phyloP scores from a whole-genome alignment of 2,888 invertebrate genomes.

The Julus scanicus region DNA sequence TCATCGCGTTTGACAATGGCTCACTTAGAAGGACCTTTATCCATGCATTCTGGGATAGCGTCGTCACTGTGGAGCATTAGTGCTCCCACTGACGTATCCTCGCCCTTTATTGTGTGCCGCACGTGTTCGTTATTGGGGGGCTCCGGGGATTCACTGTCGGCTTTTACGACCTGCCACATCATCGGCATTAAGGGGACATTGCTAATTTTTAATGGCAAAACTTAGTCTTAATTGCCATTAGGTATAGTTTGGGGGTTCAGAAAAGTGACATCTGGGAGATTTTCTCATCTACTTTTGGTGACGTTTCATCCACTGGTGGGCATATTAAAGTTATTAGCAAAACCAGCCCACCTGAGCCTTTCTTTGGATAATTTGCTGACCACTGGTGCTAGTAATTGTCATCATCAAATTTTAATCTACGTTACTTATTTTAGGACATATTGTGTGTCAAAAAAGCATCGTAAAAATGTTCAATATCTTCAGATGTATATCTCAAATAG shows the following conservation, averaged over 20 bases:
- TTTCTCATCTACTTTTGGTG: neutral
- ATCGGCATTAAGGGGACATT: constrained; percentile 6
- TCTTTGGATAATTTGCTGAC: too few relatives aligned
- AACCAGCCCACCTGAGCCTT: neutral
- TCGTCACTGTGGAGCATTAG: constrained; percentile 4
- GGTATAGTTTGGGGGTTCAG: neutral
- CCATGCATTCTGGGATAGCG: neutral
- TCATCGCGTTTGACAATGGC: constrained; percentile 42
- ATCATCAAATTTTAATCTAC: too few relatives aligned
- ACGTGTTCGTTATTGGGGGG: constrained; percentile 37
- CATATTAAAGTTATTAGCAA: neutral
- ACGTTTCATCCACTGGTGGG: neutral
- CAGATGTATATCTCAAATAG: too few relatives aligned
- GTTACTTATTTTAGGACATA: too few relatives aligned
- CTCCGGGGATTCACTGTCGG: neutral
- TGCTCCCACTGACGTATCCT: neutral
- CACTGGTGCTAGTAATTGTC: too few relatives aligned
- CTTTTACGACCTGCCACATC: constrained; percentile 38
- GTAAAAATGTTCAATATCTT: too few relatives aligned
- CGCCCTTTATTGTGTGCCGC: constrained; percentile 2
- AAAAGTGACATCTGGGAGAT: neutral
- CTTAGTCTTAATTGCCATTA: neutral
- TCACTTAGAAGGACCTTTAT: constrained; percentile 38
- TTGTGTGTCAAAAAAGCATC: too few relatives aligned
- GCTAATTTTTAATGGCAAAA: constrained; percentile 31